These are phyloP conservation scores for Prionailurus viverrinus DNA, from an alignment of 2,113 vertebrate species.

Conservation along the genomic window DNA sequence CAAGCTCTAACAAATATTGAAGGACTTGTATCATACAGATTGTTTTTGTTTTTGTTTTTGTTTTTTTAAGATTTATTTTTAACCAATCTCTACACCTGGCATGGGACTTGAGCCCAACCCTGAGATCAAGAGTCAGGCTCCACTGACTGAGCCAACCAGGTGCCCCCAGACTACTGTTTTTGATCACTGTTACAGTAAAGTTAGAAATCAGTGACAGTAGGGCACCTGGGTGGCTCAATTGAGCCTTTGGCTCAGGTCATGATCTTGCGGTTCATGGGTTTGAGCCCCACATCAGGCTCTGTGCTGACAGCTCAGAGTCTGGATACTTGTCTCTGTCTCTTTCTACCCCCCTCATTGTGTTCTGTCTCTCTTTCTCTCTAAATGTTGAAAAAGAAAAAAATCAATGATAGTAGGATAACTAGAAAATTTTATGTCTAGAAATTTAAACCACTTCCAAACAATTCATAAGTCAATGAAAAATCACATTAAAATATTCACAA, in stretches of 20 bases:
- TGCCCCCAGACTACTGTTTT: neutral
- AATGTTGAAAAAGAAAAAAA: neutral
- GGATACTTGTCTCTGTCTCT: no score
- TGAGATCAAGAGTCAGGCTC: neutral
- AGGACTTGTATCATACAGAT: neutral
- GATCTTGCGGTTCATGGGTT: no score
- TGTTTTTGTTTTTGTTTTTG: neutral
- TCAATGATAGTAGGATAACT: neutral
- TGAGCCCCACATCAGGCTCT: no score
- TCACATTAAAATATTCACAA: neutral
- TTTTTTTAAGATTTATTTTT: neutral
- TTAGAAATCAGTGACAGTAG: no score
- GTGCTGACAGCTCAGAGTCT: no score
- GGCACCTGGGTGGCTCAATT: no score
- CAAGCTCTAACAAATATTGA: neutral
- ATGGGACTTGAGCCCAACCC: neutral
- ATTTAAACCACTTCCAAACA: neutral
- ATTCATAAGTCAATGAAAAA: neutral
- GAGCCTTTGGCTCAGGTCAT: no score
- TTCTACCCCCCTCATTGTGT: no score
- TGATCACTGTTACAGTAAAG: neutral
- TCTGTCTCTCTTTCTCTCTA: no score
- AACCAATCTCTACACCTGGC: neutral
- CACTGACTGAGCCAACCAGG: neutral
- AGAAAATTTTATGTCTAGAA: neutral